Conservation (phyloP, 2,797 vertebrate genomes). For the Xiphophorus birchmanni region DNA sequence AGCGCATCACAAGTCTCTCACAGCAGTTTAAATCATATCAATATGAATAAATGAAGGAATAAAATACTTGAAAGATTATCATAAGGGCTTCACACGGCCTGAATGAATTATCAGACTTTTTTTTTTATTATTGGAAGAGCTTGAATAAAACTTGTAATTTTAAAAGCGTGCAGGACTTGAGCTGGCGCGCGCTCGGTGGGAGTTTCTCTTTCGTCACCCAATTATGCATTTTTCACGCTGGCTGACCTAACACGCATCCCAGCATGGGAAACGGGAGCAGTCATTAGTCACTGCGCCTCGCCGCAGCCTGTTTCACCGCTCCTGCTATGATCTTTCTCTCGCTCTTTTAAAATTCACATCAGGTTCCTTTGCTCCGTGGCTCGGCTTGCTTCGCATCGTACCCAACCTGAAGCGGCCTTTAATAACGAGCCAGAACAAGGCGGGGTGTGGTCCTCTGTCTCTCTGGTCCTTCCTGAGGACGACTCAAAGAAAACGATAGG, state of each 20-base stretch:
- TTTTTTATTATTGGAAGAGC: not conserved
- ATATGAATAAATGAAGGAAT: not conserved
- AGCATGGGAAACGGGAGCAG: conserved; percentile 29
- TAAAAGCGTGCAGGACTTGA: not conserved
- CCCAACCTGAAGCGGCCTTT: conserved; percentile 40
- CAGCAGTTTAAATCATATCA: not conserved
- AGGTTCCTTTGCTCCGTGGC: conserved; percentile 14
- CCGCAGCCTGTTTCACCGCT: conserved; percentile 5
- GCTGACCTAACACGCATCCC: conserved; percentile 38
- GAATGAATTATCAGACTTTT: not conserved
- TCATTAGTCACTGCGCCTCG: conserved; percentile 46
- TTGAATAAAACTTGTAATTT: conserved; percentile 6
- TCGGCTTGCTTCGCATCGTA: conserved; percentile 1
- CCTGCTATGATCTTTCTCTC: not conserved
- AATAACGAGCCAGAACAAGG: conserved; percentile 43
- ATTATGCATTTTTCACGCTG: conserved; percentile 48
- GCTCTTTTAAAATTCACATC: conserved; percentile 31
- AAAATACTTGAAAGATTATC: not conserved
- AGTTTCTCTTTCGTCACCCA: conserved; percentile 34
- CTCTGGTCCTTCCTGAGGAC: not conserved
- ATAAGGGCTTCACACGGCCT: not conserved
- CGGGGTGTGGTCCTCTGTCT: conserved; percentile 16
- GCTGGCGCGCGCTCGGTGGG: conserved; percentile 6
- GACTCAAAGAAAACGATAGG: conserved; percentile 9
- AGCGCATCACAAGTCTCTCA: not conserved